phyloP scores from a whole-genome alignment of 2,797 vertebrate species.

The Lepus townsendii region DNA sequence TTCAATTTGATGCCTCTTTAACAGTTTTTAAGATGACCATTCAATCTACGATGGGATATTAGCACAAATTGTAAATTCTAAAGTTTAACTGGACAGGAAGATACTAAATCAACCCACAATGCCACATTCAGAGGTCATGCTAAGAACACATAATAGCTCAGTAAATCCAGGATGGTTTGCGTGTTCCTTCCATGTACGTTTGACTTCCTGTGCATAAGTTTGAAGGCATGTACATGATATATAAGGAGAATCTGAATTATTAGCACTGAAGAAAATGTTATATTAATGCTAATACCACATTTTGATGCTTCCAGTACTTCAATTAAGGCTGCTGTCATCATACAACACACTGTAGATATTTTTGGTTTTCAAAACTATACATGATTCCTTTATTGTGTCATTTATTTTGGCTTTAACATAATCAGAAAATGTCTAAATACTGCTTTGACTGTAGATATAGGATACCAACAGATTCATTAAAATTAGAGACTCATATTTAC shows the following conservation, averaged over 20 bases:
- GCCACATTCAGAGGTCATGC: not conserved
- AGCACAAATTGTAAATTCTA: not conserved
- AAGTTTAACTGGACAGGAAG: not conserved
- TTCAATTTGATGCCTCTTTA: not conserved
- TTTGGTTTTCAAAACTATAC: conserved; percentile 56
- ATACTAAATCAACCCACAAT: not conserved
- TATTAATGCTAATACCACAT: not conserved
- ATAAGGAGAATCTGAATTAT: not conserved
- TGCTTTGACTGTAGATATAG: conserved; percentile 65
- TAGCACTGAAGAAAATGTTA: not conserved
- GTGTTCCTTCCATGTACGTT: not conserved
- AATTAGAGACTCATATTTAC: conserved; percentile 70
- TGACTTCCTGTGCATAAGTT: not conserved
- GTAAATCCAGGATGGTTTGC: not conserved
- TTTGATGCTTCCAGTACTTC: not conserved
- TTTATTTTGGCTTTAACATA: conserved; percentile 70
- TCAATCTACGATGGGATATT: not conserved
- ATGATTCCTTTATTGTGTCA: not conserved
- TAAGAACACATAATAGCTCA: not conserved
- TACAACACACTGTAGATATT: not conserved
- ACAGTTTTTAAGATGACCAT: not conserved
- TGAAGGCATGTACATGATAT: not conserved
- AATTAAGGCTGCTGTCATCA: not conserved
- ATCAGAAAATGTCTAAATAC: conserved; percentile 58
- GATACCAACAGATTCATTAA: conserved; percentile 75